phyloP scores from a whole-genome alignment of 2,888 invertebrate species.

The Microctonus brassicae region DNA sequence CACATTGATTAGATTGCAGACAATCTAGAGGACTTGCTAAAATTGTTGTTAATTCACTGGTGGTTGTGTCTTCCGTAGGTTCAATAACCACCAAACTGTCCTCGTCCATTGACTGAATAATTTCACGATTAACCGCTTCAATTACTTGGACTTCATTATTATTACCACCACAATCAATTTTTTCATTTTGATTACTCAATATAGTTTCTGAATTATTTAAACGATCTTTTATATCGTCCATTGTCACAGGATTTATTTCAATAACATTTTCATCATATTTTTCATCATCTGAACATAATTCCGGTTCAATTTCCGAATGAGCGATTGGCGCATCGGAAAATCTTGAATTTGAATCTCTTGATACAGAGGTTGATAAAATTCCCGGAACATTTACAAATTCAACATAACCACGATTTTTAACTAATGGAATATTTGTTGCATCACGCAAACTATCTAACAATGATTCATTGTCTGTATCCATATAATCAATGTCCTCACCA shows the following conservation, averaged over 20 bases:
- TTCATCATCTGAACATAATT: slow-evolving; percentile 59
- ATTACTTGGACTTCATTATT: slow-evolving; percentile 68
- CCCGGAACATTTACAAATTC: slow-evolving; percentile 74
- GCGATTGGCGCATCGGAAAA: slow-evolving; percentile 61
- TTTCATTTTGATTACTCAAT: neutral
- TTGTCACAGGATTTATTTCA: slow-evolving; percentile 62
- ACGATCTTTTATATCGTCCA: slow-evolving; percentile 63
- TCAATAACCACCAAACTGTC: slow-evolving; percentile 74
- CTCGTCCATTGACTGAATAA: slow-evolving; percentile 71
- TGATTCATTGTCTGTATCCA: slow-evolving; percentile 89
- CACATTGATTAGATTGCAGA: slow-evolving; percentile 54
- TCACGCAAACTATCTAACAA: slow-evolving; percentile 76
- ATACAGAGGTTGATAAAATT: slow-evolving; percentile 38
- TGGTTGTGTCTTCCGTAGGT: slow-evolving; percentile 74
- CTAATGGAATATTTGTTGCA: slow-evolving; percentile 71
- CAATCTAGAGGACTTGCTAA: slow-evolving; percentile 70
- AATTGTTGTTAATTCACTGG: slow-evolving; percentile 71
- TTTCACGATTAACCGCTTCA: slow-evolving; percentile 64
- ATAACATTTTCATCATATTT: slow-evolving; percentile 59
- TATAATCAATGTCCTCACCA: slow-evolving; percentile 87
- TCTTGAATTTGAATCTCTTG: neutral
- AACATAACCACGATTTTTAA: slow-evolving; percentile 78
- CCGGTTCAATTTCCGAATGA: slow-evolving; percentile 59
- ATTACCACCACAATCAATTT: neutral
- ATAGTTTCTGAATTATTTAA: slow-evolving; percentile 50